Conservation (phyloP, 2,797 vertebrate genomes). For the Cyclura pinguis region DNA sequence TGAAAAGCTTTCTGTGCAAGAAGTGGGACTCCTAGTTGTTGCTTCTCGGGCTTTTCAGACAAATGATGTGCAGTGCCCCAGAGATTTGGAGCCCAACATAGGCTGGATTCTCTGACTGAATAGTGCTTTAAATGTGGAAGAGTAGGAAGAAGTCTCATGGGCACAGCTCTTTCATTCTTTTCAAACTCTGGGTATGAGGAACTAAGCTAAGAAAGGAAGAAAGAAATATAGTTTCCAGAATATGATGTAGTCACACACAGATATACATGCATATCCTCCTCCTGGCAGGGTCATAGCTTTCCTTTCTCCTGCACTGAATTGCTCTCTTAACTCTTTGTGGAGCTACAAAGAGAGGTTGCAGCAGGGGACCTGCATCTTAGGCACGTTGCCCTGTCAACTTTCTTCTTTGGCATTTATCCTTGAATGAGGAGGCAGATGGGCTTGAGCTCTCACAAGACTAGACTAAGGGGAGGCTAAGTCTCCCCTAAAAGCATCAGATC, state of each 20-base stretch:
- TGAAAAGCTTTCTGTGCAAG: not conserved
- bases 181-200: not conserved
- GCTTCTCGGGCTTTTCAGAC: not conserved
- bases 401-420: not conserved
- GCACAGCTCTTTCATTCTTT: constrained; percentile 2
- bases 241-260: not conserved
- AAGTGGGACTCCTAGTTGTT: not conserved
- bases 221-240: not conserved
- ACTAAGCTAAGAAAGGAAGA: not conserved
- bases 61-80: constrained; percentile 4
- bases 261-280: not conserved
- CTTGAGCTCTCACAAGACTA: no score
- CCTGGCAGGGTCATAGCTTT: constrained; percentile 9
- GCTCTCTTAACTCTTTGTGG: constrained; percentile 48
- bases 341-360: constrained; percentile 53
- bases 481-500: no score
- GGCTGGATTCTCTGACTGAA: not conserved
- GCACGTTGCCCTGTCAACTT: not conserved
- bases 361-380: constrained; percentile 63
- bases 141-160: no score
- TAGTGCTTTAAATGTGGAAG: not conserved
- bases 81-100: not conserved
- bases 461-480: no score
- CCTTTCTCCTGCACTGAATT: not conserved
- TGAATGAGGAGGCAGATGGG: no score